Conservation (phyloP, 2,113 vertebrate genomes). For the Acrocephalus arundinaceus region DNA sequence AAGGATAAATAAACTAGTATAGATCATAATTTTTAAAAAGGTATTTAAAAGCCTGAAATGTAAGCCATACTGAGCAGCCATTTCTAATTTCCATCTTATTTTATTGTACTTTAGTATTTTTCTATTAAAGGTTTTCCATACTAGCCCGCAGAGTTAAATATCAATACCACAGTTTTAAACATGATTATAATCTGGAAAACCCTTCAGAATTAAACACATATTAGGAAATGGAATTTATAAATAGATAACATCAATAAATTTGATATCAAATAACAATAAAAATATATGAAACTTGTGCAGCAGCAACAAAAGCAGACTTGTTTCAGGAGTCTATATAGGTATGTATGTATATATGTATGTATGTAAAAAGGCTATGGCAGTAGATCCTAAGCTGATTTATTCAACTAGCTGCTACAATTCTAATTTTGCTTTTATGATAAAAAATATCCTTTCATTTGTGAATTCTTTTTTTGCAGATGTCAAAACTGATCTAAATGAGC, state of each 20-base stretch:
- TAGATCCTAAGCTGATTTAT: background rate
- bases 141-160: background rate
- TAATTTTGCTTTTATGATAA: background rate
- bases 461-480: background rate
- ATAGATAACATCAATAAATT: background rate
- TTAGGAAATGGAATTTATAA: background rate
- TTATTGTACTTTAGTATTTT: background rate
- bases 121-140: background rate
- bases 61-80: background rate
- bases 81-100: background rate
- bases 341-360: background rate
- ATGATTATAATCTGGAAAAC: background rate
- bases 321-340: background rate
- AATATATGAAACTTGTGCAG: background rate
- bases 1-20: background rate
- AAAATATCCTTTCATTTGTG: background rate
- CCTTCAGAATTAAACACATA: background rate
- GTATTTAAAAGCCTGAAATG: accelerated
- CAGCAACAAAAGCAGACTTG: background rate
- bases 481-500: background rate
- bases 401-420: background rate
- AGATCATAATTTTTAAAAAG: background rate
- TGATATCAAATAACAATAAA: background rate
- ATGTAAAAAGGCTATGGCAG: background rate
- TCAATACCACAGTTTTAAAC: background rate